These are phyloP conservation scores for Hepsetus odoe DNA, from an alignment of 2,113 vertebrate species.

Conservation along the genomic window DNA sequence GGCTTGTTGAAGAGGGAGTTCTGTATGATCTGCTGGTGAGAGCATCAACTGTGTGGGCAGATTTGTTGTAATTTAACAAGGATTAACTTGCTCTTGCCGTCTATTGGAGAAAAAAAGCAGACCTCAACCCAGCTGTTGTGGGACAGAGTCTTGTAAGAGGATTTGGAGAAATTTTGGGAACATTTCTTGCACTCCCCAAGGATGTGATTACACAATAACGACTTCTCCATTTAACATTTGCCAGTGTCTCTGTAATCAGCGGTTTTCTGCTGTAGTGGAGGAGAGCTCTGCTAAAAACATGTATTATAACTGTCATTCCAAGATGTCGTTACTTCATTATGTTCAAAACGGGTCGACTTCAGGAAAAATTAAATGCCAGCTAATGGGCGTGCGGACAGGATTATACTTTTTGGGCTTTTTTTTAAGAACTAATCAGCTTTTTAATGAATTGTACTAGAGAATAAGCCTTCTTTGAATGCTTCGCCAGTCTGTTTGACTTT, in stretches of 20 bases:
- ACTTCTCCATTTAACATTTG: not conserved
- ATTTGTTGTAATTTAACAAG: constrained; percentile 54
- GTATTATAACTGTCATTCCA: not conserved
- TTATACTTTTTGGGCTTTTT: no score
- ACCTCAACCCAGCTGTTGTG: constrained; percentile 50
- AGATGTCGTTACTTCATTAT: not conserved
- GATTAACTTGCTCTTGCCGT: constrained; percentile 57
- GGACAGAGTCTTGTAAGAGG: constrained; percentile 32
- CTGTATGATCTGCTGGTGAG: constrained; percentile 34
- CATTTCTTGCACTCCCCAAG: constrained; percentile 38
- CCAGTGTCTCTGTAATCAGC: not conserved
- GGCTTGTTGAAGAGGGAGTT: not conserved
- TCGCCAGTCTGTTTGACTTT: no score
- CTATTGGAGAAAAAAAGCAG: constrained; percentile 57
- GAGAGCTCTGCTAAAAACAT: not conserved
- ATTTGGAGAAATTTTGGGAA: constrained; percentile 54
- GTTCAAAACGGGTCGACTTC: not conserved
- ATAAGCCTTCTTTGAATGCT: no score
- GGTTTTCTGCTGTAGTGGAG: not conserved
- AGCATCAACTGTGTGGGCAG: constrained; percentile 37
- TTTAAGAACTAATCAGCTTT: no score
- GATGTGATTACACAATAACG: constrained; percentile 7
- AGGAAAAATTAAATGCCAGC: not conserved
- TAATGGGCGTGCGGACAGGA: no score
- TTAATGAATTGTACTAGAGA: not conserved